Conservation (phyloP, 2,113 vertebrate species). For the Peromyscus leucopus region DNA sequence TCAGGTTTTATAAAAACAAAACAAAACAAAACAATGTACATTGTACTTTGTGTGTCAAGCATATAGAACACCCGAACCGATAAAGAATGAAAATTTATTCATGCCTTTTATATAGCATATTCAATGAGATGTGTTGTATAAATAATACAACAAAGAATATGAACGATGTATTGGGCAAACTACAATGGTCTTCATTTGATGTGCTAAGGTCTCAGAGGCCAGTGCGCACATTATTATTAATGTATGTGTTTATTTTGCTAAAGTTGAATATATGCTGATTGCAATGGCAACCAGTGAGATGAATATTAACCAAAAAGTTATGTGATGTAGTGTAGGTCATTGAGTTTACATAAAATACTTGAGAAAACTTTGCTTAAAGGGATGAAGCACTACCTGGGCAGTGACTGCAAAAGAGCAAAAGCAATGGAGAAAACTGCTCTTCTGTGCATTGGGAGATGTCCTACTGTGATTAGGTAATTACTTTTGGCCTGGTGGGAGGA, state of each 20-base stretch:
- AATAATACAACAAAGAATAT: not conserved
- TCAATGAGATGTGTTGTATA: not conserved
- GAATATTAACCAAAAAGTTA: not conserved
- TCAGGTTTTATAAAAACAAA: not conserved
- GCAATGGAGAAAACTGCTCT: not conserved
- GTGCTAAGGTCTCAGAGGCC: not conserved
- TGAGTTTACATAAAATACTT: not conserved
- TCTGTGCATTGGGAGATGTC: not conserved
- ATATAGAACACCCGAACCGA: not conserved
- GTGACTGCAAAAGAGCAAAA: not conserved
- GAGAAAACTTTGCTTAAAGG: not conserved
- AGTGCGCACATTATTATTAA: not conserved
- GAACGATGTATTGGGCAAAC: not conserved
- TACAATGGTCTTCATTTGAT: not conserved
- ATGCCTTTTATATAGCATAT: not conserved
- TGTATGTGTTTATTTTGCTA: not conserved
- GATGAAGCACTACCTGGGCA: not conserved
- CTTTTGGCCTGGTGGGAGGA: not conserved
- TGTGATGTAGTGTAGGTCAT: not conserved
- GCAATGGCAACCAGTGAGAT: not conserved
- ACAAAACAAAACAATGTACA: not conserved
- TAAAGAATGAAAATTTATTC: not conserved
- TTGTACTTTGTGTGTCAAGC: not conserved
- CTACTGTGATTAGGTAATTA: not conserved
- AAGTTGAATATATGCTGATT: not conserved